Percentiles rank a stretch among this genome's conserved stretches.
These are phyloP conservation scores for Hycleus cichorii DNA, from an alignment of 1,140 invertebrate species.

Conservation along the genomic window DNA sequence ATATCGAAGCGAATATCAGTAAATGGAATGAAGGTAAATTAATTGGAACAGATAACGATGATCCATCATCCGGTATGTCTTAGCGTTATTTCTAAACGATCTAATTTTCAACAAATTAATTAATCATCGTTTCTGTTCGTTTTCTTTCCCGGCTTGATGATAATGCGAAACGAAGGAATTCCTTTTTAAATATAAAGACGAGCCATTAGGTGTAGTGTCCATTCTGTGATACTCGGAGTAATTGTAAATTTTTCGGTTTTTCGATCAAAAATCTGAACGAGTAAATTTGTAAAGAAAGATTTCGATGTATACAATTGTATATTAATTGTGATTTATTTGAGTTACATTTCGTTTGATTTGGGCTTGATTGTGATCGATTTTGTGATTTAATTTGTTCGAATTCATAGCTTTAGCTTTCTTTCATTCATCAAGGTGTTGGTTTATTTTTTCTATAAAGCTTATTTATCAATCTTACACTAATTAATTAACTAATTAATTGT, in stretches of 20 bases:
- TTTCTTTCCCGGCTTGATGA: too few relatives aligned
- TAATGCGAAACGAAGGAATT: too few relatives aligned
- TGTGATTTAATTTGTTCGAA: too few relatives aligned
- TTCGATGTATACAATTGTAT: conserved; percentile 29
- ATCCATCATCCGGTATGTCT: conserved; percentile 45
- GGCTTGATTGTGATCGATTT: too few relatives aligned
- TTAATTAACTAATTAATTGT: conserved; percentile 13
- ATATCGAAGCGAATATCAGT: conserved; percentile 22
- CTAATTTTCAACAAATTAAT: too few relatives aligned
- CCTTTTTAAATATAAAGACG: conserved; percentile 22
- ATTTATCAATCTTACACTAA: conserved; percentile 3
- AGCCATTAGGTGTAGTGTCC: conserved; percentile 42
- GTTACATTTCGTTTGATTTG: neutral
- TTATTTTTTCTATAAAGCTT: conserved; percentile 8
- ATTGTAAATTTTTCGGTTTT: conserved; percentile 15
- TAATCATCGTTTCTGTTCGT: too few relatives aligned
- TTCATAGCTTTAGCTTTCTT: conserved; percentile 2
- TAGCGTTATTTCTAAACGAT: conserved; percentile 29
- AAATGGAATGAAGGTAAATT: conserved; percentile 19
- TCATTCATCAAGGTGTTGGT: neutral
- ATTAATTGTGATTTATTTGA: neutral
- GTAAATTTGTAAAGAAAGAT: conserved; percentile 16
- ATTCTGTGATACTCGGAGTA: conserved; percentile 44
- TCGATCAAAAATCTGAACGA: conserved; percentile 17
- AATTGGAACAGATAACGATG: conserved; percentile 33